Percentiles rank a stretch among this genome's conserved stretches.
Conservation (phyloP, 1,140 invertebrate species). For the Hetaerina americana region DNA sequence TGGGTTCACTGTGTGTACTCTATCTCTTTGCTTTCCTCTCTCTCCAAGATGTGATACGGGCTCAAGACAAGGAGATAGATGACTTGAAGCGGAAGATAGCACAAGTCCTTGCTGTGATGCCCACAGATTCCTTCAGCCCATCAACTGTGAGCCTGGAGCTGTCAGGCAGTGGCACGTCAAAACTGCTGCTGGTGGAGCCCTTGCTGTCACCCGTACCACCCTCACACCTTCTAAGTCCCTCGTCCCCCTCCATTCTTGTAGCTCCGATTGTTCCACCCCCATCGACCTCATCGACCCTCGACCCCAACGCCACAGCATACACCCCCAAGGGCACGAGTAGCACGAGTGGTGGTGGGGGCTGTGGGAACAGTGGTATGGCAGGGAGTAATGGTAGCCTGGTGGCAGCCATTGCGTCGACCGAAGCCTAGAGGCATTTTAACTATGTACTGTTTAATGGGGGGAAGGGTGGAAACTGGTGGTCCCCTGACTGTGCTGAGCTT, state of each 20-base stretch:
- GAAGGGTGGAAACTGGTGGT: not conserved
- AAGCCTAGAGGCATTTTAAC: conserved; percentile 29
- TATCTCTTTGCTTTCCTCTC: no score
- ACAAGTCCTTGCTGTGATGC: conserved; percentile 85
- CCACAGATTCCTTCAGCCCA: conserved; percentile 48
- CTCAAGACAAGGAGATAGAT: conserved; percentile 80
- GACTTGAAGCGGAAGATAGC: conserved; percentile 81
- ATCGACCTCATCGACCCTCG: conserved; percentile 48
- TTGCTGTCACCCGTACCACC: conserved; percentile 20
- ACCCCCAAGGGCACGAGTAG: conserved; percentile 55
- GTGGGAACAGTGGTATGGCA: not conserved
- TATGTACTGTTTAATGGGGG: not conserved
- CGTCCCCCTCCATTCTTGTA: conserved; percentile 23
- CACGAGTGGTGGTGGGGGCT: not conserved
- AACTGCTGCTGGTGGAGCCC: conserved; percentile 34
- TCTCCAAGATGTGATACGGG: conserved; percentile 52
- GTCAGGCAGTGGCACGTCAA: conserved; percentile 35
- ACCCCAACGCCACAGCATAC: conserved; percentile 85
- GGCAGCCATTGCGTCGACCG: conserved; percentile 36
- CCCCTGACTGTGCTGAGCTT: not conserved
- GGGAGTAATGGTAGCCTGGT: not conserved
- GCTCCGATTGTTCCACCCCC: conserved; percentile 10
- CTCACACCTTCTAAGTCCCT: conserved; percentile 29
- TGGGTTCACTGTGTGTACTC: no score
- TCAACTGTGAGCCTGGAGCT: conserved; percentile 21